Evolutionary conservation across 2,113 vertebrate genomes (phyloP), one percentile per base, ranked within the genome.

Genomic region (Laticauda laticaudata): DNA sequence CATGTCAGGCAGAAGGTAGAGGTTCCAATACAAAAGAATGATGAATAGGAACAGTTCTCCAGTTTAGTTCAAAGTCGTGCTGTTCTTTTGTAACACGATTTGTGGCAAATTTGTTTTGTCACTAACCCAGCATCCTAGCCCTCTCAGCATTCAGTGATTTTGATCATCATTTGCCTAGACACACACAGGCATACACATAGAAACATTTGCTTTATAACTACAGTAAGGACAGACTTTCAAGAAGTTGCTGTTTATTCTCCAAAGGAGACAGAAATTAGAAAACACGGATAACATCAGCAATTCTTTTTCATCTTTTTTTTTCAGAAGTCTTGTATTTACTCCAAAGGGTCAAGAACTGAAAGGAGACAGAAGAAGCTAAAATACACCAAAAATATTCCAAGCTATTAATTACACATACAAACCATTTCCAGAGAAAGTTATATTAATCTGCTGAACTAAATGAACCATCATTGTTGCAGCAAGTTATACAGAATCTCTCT

Each of bases 91-190:
- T 99, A 98, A 98, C 97, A 99, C 99, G 99, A 99, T 99, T 99
- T 99, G 99, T 99, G 99, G 98, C 98, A 99, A 99, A 99, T 99
- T 99, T 99, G 99, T 99, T 99, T 98, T 98, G 99, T 98, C 98
- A 98, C 98, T 98, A 98, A 98, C 75, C 34, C 75, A 98, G 97
- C 98, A 98, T 98, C 97, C 96, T 97, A 96, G 96, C 97, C 95
- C 98, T 97, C 96, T 94, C 96, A 95, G 96, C 96, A 96, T 98
- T 96, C 96, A 97, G 96, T 97, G 97, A 97, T 97, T 98, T 97
- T 97, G 96, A 96, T 97, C 96, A 97, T 97, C 96, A 29, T 64
- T 87, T 90, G 89, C 81, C n/a, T 45, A 45, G 18, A 2, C 26
- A 26, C 48, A 54, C 48, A 43, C 23, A 69, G 7, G 23, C 59